phyloP scores from a whole-genome alignment of 2,888 invertebrate species.

The Hedychridium roseum region DNA sequence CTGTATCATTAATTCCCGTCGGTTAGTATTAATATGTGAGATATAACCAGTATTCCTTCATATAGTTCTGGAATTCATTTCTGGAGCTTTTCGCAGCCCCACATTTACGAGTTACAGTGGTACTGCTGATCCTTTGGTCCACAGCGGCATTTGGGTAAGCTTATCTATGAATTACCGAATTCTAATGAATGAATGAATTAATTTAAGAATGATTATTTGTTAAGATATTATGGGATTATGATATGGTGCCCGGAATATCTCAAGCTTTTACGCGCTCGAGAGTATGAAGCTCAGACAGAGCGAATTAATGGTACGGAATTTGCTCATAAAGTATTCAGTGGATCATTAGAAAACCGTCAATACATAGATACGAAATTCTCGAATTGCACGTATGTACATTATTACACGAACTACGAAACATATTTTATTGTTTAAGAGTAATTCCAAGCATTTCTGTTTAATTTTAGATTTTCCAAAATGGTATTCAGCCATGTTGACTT shows the following conservation, averaged over 20 bases:
- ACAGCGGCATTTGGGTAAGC: slow-evolving; percentile 68
- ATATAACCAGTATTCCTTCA: no score
- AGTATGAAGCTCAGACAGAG: slow-evolving; percentile 57
- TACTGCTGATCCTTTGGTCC: slow-evolving; percentile 70
- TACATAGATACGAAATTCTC: slow-evolving; percentile 70
- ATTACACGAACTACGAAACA: not conserved
- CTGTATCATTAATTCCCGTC: no score
- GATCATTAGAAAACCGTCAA: slow-evolving; percentile 72
- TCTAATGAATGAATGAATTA: not conserved
- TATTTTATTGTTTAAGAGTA: not conserved
- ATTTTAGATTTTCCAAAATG: slow-evolving; percentile 69
- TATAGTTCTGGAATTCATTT: slow-evolving; percentile 76
- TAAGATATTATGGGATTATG: slow-evolving; percentile 68
- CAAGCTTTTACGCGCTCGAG: slow-evolving; percentile 56
- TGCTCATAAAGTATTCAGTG: slow-evolving; percentile 67
- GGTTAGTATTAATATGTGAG: no score
- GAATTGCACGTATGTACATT: slow-evolving; percentile 66
- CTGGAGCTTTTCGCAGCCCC: slow-evolving; percentile 73
- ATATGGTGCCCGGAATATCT: slow-evolving; percentile 69
- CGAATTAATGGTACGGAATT: slow-evolving; percentile 58
- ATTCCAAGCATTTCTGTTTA: not conserved
- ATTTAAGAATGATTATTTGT: slow-evolving; percentile 32
- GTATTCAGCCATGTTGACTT: slow-evolving; percentile 78
- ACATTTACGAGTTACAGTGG: slow-evolving; percentile 70
- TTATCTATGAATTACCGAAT: slow-evolving; percentile 37